Base-by-base conservation (phyloP, 2,113 vertebrate genomes). In the Tautogolabrus adspersus region DNA sequence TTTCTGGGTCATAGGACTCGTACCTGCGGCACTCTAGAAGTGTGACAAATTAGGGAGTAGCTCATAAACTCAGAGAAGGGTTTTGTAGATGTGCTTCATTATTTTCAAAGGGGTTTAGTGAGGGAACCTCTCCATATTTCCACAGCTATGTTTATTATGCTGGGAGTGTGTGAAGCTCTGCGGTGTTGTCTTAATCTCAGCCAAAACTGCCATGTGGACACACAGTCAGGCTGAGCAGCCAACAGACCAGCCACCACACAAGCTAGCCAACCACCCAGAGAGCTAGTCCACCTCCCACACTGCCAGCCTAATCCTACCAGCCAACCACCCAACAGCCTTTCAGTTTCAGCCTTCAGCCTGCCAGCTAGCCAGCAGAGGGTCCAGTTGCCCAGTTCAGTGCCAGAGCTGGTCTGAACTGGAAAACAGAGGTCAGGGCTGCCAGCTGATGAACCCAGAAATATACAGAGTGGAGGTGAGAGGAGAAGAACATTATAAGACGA, bases 171-270 rank as follows among this genome's bases (percentile, higher is more conserved):
- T 18, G 63, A 72, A 34, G 59, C 63, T 74, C 64, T 19, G 57
- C 55, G 3, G 52, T 52, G 62, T 5, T 74, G 54, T 72, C 66
- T 61, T 52, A 23, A 56, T 63, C 74, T 22, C 49, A 5, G 76
- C 86, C 83, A 81, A 83, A 84, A 51, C 22, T 49, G 77, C 76
- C 85, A 86, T 87, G 81, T 83, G 86, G 81, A 78, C 71, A 56
- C 72, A 38, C 75, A 58, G 82, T 85, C 59, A 12, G 66, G 19
- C 61, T 8, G 58, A 42, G 76, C 83, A 77, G 83, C 85, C 85
- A 80, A 22, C 60, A 15, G 55, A 68, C 62, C 13, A 12, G 77
- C 44, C 30, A 63, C 70, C 61, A 22, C 54, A 52, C 68, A 30
- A 77, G 51, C 71, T 52, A 80, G 69, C 68, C 86, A 86, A 61